These are phyloP conservation scores for Melitaea cinxia DNA, from an alignment of 1,140 invertebrate species.

Conservation along the genomic window DNA sequence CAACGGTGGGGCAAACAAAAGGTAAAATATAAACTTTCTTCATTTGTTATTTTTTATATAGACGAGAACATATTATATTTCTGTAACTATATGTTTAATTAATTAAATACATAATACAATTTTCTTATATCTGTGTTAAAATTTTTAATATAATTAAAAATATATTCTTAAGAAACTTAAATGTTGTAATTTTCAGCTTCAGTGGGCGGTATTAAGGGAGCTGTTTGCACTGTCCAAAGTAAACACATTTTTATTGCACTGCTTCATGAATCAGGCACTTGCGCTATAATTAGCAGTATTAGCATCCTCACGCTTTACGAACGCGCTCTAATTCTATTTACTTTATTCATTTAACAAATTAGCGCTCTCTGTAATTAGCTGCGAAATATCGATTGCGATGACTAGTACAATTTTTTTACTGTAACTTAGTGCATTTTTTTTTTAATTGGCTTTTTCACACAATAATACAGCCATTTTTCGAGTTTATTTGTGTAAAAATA, in stretches of 20 bases:
- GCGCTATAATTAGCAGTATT: conserved; percentile 70
- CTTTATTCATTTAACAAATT: conserved; percentile 61
- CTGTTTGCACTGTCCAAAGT: conserved; percentile 72
- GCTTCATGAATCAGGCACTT: conserved; percentile 45
- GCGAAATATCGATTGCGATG: conserved; percentile 34
- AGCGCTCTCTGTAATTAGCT: conserved; percentile 40
- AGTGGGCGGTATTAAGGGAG: conserved; percentile 77
- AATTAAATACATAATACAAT: too few relatives aligned
- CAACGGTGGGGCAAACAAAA: conserved; percentile 67
- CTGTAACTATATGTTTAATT: not conserved
- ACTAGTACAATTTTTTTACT: conserved; percentile 15
- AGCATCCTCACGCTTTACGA: conserved; percentile 57
- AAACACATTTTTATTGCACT: conserved; percentile 73
- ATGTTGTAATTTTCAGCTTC: conserved; percentile 74
- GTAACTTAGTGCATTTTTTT: conserved; percentile 2
- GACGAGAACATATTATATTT: not conserved
- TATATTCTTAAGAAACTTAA: conserved; percentile 25
- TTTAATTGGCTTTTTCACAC: conserved; percentile 6
- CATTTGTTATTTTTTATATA: conserved; percentile 1
- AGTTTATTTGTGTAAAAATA: not conserved
- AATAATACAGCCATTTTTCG: not conserved
- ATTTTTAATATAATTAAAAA: conserved; percentile 23
- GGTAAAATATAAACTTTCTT: conserved; percentile 53
- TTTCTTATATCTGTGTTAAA: not conserved
- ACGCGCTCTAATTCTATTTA: conserved; percentile 55